Base-by-base conservation (phyloP, 2,113 vertebrate genomes). In the Thinocorus orbignyianus region DNA sequence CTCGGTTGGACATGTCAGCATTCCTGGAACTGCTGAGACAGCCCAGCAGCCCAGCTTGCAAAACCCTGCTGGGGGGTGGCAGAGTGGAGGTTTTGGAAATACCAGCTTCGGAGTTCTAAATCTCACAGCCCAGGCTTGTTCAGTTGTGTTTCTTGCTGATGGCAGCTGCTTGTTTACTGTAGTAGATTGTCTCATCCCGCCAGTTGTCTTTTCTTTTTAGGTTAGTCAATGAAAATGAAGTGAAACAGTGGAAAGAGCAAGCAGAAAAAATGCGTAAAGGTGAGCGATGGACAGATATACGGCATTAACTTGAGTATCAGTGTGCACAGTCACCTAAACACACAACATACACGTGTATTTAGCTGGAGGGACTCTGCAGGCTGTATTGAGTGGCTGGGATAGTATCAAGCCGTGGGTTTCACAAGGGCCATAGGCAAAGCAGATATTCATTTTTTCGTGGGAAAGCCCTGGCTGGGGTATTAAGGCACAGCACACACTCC, bases 201-300 rank as follows among this genome's bases (percentile, higher is more conserved):
- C 79, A 1, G 24, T 33, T 14, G 49, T 85, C 57, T 70, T 70
- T 44, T 72, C 19, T 48, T 74, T 93, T 77, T 30, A 99, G 99
- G 99, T 97, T 99, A 96, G 99, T 99, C 87, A 99, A 99, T 96
- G 99, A 99, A 98, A 99, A 99, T 86, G 99, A 99, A 98, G 99
- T 99, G 65, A 99, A 99, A 78, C 99, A 99, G 95, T 99, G 99
- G 99, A 99, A 99, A 98, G 99, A 99, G 74, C 99, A 99, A 98
- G 99, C 99, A 24, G 99, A 99, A 96, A 99, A 99, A 97, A 99
- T 99, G 99, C 98, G 99, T 91, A 99, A 99, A 99, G 99, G 99
- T 98, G 94, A 96, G 91, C 22, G 54, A 35, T 33, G 58, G 48
- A 91, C 73, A 81, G 65, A 54, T 11, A 28, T 0, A 33, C 1